Percentiles rank a stretch among this genome's conserved stretches.
These are phyloP conservation scores for Anastatus disparis DNA, from an alignment of 1,140 invertebrate genomes.

Conservation along the genomic window DNA sequence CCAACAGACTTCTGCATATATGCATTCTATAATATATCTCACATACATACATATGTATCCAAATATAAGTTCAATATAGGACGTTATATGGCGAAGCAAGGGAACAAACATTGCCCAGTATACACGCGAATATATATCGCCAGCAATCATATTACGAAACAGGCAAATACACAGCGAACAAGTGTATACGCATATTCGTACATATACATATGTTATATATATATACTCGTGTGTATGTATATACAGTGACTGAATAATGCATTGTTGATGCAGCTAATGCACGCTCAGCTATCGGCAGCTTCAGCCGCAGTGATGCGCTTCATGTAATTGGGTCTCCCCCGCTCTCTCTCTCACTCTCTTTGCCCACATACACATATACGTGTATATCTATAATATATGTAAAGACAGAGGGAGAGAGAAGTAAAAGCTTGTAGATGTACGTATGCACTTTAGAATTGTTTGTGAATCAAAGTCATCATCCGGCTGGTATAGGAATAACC, in stretches of 20 bases:
- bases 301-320: conserved; percentile 46
- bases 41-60: conserved; percentile 19
- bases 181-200: conserved; percentile 40
- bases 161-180: conserved; percentile 53
- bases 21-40: not conserved
- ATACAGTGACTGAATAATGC: conserved; percentile 67
- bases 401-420: not conserved
- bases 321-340: conserved; percentile 59
- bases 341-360: not conserved
- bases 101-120: not conserved
- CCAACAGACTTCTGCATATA: not conserved
- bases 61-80: not conserved
- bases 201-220: no score
- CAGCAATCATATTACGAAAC: conserved; percentile 64
- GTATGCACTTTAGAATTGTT: conserved; percentile 56
- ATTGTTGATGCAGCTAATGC: conserved; percentile 68
- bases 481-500: not conserved
- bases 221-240: no score
- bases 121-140: conserved; percentile 60
- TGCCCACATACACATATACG: not conserved
- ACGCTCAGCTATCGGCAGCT: conserved; percentile 59
- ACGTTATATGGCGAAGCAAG: no score
- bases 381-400: no score
- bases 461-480: conserved; percentile 68
- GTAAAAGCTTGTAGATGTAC: no score